Conservation (phyloP, 1,140 invertebrate genomes). For the Hyphantria cunea region DNA sequence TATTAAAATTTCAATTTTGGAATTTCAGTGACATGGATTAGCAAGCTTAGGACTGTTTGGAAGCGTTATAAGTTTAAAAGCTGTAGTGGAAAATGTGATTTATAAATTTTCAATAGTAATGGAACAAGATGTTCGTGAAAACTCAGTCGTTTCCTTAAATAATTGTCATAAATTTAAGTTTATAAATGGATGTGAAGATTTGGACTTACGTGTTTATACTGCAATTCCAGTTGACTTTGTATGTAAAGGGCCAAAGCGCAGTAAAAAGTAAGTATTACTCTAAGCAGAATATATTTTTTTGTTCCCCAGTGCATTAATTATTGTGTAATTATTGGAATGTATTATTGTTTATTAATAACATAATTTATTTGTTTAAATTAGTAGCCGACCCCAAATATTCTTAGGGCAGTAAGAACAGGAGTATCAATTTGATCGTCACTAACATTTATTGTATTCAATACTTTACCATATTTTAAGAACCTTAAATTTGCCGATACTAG, state of each 20-base stretch:
- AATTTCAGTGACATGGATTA: not conserved
- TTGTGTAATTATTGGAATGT: no score
- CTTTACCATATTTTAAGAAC: no score
- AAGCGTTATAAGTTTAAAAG: not conserved
- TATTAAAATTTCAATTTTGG: slow-evolving; percentile 10
- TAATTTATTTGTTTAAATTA: no score
- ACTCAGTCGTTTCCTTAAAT: slow-evolving; percentile 53
- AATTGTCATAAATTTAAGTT: slow-evolving; percentile 41
- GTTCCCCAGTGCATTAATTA: no score
- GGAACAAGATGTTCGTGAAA: slow-evolving; percentile 57
- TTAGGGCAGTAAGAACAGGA: no score
- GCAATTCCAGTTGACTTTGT: slow-evolving; percentile 49
- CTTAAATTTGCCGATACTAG: no score
- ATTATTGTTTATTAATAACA: not conserved
- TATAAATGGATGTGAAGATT: slow-evolving; percentile 78
- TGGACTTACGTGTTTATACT: slow-evolving; percentile 59
- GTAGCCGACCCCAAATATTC: no score
- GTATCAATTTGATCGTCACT: not conserved
- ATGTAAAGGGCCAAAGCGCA: slow-evolving; percentile 49
- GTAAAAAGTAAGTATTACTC: slow-evolving; percentile 64
- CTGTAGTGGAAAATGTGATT: slow-evolving; percentile 40
- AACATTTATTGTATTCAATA: no score
- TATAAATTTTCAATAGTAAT: slow-evolving; percentile 49
- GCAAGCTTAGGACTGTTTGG: no score
- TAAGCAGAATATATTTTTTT: no score